Base-by-base conservation (phyloP, 2,797 vertebrate genomes). In the Rhabdomys pumilio region DNA sequence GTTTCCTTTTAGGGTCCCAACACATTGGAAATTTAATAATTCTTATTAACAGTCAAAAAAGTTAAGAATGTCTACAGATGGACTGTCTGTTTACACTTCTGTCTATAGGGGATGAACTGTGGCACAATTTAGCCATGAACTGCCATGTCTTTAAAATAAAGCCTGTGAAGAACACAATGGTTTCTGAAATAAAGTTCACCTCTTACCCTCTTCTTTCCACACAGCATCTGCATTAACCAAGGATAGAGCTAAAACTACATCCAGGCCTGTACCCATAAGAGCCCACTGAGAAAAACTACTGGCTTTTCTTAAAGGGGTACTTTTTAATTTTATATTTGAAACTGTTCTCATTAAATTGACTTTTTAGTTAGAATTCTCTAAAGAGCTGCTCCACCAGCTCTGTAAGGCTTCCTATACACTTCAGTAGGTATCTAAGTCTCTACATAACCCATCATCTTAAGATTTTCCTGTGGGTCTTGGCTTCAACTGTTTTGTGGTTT, bases 81-180 rank as follows among this genome's bases (percentile, higher is more conserved):
- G 89, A 44, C 79, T 90, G 92, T 95, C 92, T 93, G 89, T 83
- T 97, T 87, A 90, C 79, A 50, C 44, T 91, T 90, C 65, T 92
- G 67, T 69, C 91, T 89, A 38, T 8, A 97, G 89, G 73, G 85
- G 83, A 81, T 31, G 90, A 96, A 97, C 94, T 97, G 67, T 97
- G 93, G 98, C 97, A 98, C 90, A 97, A 94, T 98, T 97, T 89
- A 97, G 93, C 90, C 67, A 96, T 91, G 90, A 95, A 96, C 53
- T 75, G 47, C 17, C 75, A 92, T 67, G 94, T 93, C 97, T 98
- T 90, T 50, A n/a, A 90, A 95, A 96, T 75, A 94, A 15, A 93
- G 19, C 19, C 93, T 95, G 65, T 92, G 55, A 95, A 65, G 61
- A 50, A 91, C 55, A 97, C 72, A 79, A 95, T 59, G 57, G 47